These are phyloP conservation scores for Strix uralensis DNA, from an alignment of 2,113 vertebrate species.

Conservation along the genomic window DNA sequence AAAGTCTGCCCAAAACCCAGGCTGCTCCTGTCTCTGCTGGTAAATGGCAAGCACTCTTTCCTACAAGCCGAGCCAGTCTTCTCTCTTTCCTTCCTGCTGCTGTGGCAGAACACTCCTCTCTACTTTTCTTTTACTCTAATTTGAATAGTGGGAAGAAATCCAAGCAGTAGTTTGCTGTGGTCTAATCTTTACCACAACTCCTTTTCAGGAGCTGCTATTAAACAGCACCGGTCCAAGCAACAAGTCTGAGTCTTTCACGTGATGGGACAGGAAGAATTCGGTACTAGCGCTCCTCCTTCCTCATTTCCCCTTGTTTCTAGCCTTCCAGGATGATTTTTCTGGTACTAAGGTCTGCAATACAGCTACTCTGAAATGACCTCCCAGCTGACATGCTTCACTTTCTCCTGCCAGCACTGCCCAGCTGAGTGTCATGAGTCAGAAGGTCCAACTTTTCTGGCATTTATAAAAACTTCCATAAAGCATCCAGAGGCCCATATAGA, in stretches of 20 bases:
- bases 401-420: not conserved
- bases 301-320: not conserved
- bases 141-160: not conserved
- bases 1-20: no score
- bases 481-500: not conserved
- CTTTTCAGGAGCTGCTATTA: not conserved
- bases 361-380: not conserved
- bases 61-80: not conserved
- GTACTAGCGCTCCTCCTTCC: not conserved
- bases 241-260: rapidly evolving
- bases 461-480: not conserved
- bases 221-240: not conserved
- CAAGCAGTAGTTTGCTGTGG: not conserved
- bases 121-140: not conserved
- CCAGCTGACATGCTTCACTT: not conserved
- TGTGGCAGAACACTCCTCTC: not conserved
- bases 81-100: not conserved
- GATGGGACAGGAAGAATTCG: not conserved
- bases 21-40: not conserved
- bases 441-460: not conserved
- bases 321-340: not conserved
- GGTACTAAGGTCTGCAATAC: not conserved
- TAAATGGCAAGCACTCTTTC: not conserved
- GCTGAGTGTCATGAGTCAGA: not conserved
- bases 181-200: not conserved